Percentiles rank a stretch among this genome's conserved stretches.
phyloP scores from a whole-genome alignment of 2,113 vertebrate genomes.

The Sapayoa aenigma region DNA sequence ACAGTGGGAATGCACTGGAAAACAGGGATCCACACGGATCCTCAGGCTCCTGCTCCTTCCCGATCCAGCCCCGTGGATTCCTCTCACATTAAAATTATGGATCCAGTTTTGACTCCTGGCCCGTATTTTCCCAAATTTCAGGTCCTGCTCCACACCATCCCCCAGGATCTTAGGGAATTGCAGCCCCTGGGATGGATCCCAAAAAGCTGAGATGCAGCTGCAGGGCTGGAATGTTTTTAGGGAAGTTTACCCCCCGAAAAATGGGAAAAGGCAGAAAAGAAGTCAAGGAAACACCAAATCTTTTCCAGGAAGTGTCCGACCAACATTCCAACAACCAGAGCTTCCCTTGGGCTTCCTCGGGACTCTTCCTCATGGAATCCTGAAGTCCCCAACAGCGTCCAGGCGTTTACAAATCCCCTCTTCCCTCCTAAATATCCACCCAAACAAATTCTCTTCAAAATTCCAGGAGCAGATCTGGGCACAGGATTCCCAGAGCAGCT shows the following conservation, averaged over 20 bases:
- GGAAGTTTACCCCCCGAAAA: neutral
- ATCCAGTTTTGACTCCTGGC: neutral
- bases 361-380: neutral
- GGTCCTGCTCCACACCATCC: neutral
- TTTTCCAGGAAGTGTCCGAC: neutral
- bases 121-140: neutral
- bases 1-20: neutral
- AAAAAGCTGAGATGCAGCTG: neutral
- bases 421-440: neutral
- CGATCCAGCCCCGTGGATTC: neutral
- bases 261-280: neutral
- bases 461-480: neutral
- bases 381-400: neutral
- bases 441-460: neutral
- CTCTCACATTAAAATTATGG: neutral
- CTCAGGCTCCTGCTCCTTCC: neutral
- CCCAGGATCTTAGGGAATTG: neutral
- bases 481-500: neutral
- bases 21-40: neutral
- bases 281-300: neutral
- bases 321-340: neutral
- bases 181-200: neutral
- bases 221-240: neutral
- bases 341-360: neutral
- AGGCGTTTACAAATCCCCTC: neutral